Evolutionary conservation across 1,140 invertebrate species (phyloP).

Genomic region (Sitobion miscanthi): DNA sequence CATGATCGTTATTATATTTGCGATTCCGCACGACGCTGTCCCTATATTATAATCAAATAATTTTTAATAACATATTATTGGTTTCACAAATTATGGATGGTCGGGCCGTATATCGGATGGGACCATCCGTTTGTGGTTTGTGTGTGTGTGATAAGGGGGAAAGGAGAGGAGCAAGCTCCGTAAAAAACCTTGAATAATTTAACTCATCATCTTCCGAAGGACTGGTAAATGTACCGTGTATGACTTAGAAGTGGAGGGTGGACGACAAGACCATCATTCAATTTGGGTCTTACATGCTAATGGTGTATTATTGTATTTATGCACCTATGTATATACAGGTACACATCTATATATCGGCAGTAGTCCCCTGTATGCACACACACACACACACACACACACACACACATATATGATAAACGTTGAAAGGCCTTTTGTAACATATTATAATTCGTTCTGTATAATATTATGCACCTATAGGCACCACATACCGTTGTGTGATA

Average conservation of each 20-base stretch:
- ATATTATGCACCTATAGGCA: background rate
- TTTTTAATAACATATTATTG: background rate
- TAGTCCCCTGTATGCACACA: too few relatives aligned
- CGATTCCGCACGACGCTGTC: background rate
- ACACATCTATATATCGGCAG: too few relatives aligned
- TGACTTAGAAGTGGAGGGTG: background rate
- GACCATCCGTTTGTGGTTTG: background rate
- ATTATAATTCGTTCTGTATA: background rate
- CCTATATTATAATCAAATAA: background rate
- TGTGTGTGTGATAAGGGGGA: too few relatives aligned
- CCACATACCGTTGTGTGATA: background rate
- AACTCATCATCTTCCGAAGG: background rate
- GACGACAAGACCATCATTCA: background rate
- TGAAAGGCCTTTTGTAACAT: constrained; percentile 20
- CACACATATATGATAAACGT: background rate
- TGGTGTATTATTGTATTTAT: background rate
- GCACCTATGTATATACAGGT: too few relatives aligned
- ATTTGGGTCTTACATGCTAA: background rate
- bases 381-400: too few relatives aligned
- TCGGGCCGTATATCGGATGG: background rate
- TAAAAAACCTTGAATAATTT: background rate
- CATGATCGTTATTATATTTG: background rate
- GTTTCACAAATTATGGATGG: background rate
- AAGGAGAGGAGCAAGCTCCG: background rate
- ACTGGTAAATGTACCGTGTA: constrained; percentile 22